Evolutionary conservation across 2,888 invertebrate genomes (phyloP).

Genomic region (Acleris literana): DNA sequence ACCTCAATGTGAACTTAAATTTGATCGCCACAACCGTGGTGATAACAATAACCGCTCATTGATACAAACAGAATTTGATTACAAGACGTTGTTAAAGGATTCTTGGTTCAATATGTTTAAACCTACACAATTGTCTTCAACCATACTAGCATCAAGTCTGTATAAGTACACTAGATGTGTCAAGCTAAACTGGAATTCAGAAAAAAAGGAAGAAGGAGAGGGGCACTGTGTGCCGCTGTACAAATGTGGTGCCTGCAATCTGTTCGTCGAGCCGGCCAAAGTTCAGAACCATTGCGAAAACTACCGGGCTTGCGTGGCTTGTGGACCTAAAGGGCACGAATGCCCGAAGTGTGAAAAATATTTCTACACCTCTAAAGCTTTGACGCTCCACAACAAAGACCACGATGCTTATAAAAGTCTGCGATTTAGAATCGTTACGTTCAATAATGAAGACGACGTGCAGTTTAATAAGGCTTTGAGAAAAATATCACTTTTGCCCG

Average conservation of each 20-base stretch:
- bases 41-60: neutral
- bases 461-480: neutral
- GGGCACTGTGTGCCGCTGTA: neutral
- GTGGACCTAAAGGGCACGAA: neutral
- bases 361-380: neutral
- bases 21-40: neutral
- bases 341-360: neutral
- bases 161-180: slow-evolving; percentile 1
- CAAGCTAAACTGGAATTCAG: neutral
- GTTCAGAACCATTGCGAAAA: neutral
- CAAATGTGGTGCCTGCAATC: neutral
- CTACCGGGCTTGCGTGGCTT: neutral
- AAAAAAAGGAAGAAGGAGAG: neutral
- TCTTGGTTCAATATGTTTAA: neutral
- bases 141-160: neutral
- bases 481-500: neutral
- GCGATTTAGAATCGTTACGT: neutral
- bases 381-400: neutral
- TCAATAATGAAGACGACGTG: neutral
- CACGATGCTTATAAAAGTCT: neutral
- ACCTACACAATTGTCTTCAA: neutral
- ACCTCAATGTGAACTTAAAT: neutral
- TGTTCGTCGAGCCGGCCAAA: neutral
- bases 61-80: neutral
- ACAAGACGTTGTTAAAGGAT: neutral